phyloP scores from a whole-genome alignment of 2,888 invertebrate species.

The Amphipoea oculea region DNA sequence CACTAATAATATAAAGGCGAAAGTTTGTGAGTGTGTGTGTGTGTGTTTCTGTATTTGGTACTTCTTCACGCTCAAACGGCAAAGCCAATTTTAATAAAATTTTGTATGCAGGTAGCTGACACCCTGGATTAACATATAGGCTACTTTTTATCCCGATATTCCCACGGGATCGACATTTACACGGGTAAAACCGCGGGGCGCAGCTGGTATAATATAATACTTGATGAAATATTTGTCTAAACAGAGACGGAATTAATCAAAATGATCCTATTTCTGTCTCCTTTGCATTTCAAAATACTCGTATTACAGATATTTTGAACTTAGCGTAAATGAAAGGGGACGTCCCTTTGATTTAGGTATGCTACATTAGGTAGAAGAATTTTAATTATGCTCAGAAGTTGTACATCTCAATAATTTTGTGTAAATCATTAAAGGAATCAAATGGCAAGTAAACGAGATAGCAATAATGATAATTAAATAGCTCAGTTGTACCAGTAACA shows the following conservation, averaged over 20 bases:
- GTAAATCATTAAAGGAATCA: conserved; percentile 6
- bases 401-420: conserved; percentile 5
- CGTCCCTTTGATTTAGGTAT: not conserved
- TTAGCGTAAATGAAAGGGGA: conserved; percentile 21
- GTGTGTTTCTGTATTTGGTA: too few species aligned
- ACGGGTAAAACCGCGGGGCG: too few species aligned
- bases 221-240: not conserved
- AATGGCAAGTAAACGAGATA: not conserved
- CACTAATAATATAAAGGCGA: too few species aligned
- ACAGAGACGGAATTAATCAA: conserved; percentile 22
- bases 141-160: too few species aligned
- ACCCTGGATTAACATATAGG: too few species aligned
- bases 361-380: conserved; percentile 13
- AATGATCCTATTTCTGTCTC: conserved; percentile 13
- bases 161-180: too few species aligned
- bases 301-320: conserved; percentile 17
- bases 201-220: too few species aligned
- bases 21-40: too few species aligned
- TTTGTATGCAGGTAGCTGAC: too few species aligned
- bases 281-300: conserved; percentile 8
- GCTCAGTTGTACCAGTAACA: not conserved
- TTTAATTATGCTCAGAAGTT: conserved; percentile 39
- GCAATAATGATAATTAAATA: not conserved
- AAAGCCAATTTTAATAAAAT: too few species aligned
- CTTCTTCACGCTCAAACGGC: too few species aligned